Conservation (phyloP, 2,113 vertebrate species). For the Oryzias woworae region DNA sequence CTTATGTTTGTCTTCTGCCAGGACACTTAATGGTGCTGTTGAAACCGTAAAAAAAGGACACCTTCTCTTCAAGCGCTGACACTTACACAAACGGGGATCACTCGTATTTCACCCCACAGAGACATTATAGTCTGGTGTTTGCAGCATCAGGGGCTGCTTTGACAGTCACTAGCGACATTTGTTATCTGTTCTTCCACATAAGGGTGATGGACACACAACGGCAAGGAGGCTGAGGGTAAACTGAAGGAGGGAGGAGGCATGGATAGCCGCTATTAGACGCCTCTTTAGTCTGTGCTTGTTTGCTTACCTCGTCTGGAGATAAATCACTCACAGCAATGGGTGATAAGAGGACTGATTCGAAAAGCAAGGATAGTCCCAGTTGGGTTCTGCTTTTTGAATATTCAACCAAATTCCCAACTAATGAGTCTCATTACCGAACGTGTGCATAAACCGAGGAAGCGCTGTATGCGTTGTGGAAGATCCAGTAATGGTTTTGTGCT, state of each 20-base stretch:
- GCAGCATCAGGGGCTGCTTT: conserved; percentile 25
- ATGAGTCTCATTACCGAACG: not conserved
- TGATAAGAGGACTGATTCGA: conserved; percentile 29
- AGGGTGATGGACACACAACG: conserved; percentile 30
- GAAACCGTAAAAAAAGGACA: conserved; percentile 63
- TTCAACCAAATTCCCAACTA: not conserved
- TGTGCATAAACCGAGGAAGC: not conserved
- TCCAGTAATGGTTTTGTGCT: not conserved
- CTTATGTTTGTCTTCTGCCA: conserved; percentile 32
- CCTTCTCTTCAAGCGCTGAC: conserved; percentile 43
- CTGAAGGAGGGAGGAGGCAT: conserved; percentile 40
- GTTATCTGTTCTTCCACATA: conserved; percentile 41
- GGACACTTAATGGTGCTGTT: conserved; percentile 40
- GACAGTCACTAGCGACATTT: conserved; percentile 55
- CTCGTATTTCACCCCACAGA: conserved; percentile 56
- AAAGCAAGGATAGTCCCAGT: conserved; percentile 17
- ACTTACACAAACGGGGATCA: conserved; percentile 36
- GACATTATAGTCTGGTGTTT: conserved; percentile 33
- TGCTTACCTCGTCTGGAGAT: conserved; percentile 49
- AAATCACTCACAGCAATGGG: conserved; percentile 32
- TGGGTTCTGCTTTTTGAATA: not conserved
- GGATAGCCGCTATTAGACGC: conserved; percentile 50
- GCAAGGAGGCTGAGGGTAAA: conserved; percentile 20
- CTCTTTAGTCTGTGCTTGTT: conserved; percentile 46
- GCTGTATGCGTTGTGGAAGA: no score